These are phyloP conservation scores for Aporophyla lueneburgensis DNA, from an alignment of 2,888 invertebrate species.

Conservation along the genomic window DNA sequence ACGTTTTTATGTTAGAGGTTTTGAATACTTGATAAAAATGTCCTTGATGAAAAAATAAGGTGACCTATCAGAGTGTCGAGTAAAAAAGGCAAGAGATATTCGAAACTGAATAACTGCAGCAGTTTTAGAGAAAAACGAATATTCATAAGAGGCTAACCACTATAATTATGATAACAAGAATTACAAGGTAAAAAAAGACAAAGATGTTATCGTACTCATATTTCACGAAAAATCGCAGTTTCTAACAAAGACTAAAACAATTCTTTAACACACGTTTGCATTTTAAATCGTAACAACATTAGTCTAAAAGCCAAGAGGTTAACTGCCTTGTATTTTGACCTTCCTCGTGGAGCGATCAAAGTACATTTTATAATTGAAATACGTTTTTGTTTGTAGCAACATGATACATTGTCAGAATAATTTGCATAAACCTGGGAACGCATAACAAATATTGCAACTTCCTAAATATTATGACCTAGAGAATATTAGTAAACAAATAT, in stretches of 20 bases:
- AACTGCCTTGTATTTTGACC: constrained; percentile 30
- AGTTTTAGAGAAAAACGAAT: neutral
- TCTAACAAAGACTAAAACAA: neutral
- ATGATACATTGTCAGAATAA: constrained; percentile 25
- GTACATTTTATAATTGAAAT: constrained; percentile 29
- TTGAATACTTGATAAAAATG: neutral
- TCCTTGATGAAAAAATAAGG: neutral
- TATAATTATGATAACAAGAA: neutral
- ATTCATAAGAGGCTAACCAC: neutral
- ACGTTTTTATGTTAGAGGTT: neutral
- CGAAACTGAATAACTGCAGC: neutral
- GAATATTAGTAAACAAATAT: neutral
- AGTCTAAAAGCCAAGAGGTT: constrained; percentile 50
- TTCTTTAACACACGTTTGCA: constrained; percentile 16
- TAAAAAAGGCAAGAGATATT: neutral
- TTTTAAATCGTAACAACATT: constrained; percentile 22
- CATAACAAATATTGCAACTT: constrained; percentile 20
- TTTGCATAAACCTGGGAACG: constrained; percentile 16
- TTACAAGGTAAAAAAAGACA: neutral
- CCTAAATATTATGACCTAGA: constrained; percentile 31
- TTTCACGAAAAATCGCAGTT: neutral
- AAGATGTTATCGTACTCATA: neutral
- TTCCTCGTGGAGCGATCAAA: constrained; percentile 38
- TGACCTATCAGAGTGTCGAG: neutral
- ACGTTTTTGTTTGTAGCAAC: constrained; percentile 15